Evolutionary conservation across 1,140 invertebrate genomes (phyloP).

Genomic region (Cherax destructor): DNA sequence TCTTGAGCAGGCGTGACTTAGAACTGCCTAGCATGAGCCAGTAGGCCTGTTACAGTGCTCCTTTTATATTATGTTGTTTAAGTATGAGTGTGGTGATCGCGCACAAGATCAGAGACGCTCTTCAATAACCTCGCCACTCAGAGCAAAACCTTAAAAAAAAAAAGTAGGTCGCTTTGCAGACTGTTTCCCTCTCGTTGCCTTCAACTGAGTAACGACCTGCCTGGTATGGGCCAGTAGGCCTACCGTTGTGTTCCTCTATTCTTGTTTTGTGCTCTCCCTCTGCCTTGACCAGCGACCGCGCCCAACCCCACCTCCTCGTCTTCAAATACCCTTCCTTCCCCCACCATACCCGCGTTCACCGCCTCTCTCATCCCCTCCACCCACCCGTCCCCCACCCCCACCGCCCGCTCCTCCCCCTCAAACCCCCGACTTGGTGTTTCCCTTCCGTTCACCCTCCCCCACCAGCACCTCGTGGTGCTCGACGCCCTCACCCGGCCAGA

Average conservation of each 20-base stretch:
- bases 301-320: not conserved
- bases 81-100: too few species aligned
- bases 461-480: not conserved
- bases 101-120: too few species aligned
- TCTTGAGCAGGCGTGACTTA: too few species aligned
- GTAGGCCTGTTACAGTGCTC: too few species aligned
- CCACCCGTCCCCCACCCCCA: not conserved
- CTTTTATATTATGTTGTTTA: too few species aligned
- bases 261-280: not conserved
- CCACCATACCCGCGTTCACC: not conserved
- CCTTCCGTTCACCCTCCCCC: slow-evolving; percentile 1
- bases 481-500: not conserved
- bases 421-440: not conserved
- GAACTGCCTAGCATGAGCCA: too few species aligned
- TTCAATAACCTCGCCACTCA: not conserved
- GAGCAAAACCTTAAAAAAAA: too few species aligned
- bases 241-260: too few species aligned
- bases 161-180: too few species aligned
- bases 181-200: too few species aligned
- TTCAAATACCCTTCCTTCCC: not conserved
- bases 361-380: not conserved
- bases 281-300: not conserved
- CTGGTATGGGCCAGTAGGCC: too few species aligned
- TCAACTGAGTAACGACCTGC: too few species aligned
- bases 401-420: not conserved